Evolutionary conservation across 1,140 invertebrate species (phyloP).

Genomic region (Caligus rogercresseyi): DNA sequence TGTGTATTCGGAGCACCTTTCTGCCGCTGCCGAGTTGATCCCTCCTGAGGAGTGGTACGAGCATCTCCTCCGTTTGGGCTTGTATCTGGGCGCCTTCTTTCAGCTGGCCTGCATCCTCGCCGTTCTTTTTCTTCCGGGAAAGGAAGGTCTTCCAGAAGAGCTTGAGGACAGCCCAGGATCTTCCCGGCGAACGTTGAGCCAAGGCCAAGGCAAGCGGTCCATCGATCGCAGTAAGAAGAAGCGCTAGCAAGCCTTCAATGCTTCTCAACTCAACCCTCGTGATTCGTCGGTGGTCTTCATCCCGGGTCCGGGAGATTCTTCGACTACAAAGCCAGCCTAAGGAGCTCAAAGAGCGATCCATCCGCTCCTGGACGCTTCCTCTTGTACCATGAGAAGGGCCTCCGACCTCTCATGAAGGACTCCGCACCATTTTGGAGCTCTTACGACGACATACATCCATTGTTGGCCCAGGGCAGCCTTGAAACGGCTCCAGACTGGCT

Average conservation of each 20-base stretch:
- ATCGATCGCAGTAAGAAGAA: no score
- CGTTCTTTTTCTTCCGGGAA: background rate
- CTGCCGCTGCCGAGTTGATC: no score
- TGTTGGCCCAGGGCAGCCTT: no score
- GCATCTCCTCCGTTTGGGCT: background rate
- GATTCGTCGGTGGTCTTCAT: no score
- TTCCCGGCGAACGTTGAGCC: no score
- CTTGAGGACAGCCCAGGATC: no score
- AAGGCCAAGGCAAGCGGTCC: no score
- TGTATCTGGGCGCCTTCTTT: conserved; percentile 5
- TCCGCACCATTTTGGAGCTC: background rate
- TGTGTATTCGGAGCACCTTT: no score
- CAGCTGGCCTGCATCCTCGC: conserved; percentile 4
- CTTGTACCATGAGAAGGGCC: background rate
- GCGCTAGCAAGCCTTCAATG: no score
- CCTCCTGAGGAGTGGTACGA: conserved; percentile 14
- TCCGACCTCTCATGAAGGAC: background rate
- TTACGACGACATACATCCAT: background rate
- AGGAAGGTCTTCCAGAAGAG: background rate
- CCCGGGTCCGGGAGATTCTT: background rate
- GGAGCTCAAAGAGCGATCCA: background rate
- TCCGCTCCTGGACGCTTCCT: background rate
- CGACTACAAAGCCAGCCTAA: background rate
- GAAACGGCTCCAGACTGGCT: no score
- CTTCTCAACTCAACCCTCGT: no score